These are phyloP conservation scores for Myxocyprinus asiaticus DNA, from an alignment of 2,113 vertebrate genomes.

Conservation along the genomic window DNA sequence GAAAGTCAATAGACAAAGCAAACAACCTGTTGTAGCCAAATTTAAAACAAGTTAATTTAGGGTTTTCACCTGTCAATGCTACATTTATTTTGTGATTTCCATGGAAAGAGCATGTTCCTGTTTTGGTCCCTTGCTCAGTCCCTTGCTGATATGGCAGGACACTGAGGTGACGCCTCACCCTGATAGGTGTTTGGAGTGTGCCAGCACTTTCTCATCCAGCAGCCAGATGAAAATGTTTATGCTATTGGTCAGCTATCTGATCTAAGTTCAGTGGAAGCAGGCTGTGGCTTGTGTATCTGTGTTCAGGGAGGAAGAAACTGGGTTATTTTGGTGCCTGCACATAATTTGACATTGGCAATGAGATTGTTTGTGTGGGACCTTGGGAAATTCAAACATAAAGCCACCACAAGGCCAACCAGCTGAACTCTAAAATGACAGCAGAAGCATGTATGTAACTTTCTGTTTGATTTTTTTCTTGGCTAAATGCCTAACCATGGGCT, in stretches of 20 bases:
- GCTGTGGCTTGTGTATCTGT: not conserved
- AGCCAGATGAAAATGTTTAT: constrained; percentile 26
- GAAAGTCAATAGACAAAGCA: not conserved
- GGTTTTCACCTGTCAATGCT: not conserved
- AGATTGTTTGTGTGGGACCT: constrained; percentile 14
- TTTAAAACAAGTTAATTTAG: not conserved
- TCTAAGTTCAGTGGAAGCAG: constrained; percentile 6
- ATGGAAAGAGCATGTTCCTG: not conserved
- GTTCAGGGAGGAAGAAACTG: not conserved
- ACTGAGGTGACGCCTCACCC: not conserved
- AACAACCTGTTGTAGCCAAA: not conserved
- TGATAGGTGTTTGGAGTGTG: not conserved
- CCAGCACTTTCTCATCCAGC: constrained; percentile 8
- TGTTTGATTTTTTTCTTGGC: too few species aligned
- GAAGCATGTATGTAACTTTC: too few species aligned
- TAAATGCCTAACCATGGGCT: too few species aligned
- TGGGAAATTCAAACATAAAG: not conserved
- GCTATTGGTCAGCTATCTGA: constrained; percentile 23
- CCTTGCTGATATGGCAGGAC: not conserved
- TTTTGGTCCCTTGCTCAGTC: not conserved
- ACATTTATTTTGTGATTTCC: not conserved
- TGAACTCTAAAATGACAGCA: too few species aligned
- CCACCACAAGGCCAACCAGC: not conserved
- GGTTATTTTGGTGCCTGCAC: constrained; percentile 16
- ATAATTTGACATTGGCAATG: constrained; percentile 37